Conservation (phyloP, 37 sponge, comb jelly and placozoan species). For the Diacarnus erythraeanus region DNA sequence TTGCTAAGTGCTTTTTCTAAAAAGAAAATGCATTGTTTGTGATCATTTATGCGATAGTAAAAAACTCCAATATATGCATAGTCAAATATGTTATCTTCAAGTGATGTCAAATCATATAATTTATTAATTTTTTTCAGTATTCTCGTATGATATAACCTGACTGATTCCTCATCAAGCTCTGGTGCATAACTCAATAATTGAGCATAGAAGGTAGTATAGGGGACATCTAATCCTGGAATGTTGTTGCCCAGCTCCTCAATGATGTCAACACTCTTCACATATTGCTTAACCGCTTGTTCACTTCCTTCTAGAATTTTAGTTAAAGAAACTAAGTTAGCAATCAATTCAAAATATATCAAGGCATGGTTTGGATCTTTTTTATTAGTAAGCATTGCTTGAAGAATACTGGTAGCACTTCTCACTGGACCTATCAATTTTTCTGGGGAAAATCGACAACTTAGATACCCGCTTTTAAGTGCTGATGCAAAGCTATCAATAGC, state of each 20-base stretch:
- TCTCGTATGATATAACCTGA: not conserved
- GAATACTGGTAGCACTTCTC: not conserved
- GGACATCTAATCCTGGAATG: not conserved
- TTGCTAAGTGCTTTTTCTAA: not conserved
- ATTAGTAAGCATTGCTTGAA: not conserved
- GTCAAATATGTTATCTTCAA: no score
- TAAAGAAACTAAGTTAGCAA: not conserved
- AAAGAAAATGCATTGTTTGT: not conserved
- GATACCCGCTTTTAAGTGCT: not conserved
- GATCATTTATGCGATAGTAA: no score
- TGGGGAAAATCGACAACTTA: not conserved
- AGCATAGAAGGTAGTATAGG: not conserved
- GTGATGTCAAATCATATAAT: no score
- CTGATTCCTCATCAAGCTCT: not conserved
- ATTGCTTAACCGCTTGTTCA: not conserved
- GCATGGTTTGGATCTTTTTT: no score
- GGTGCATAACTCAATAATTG: not conserved
- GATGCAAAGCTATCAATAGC: not conserved
- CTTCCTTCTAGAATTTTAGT: not conserved
- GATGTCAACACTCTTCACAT: not conserved
- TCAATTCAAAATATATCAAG: not conserved
- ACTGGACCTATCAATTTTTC: conserved; percentile 9
- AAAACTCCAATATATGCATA: no score
- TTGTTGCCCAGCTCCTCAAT: not conserved
- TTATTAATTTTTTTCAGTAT: not conserved